phyloP scores from a whole-genome alignment of 1,140 invertebrate species.

The Helicoverpa armigera region DNA sequence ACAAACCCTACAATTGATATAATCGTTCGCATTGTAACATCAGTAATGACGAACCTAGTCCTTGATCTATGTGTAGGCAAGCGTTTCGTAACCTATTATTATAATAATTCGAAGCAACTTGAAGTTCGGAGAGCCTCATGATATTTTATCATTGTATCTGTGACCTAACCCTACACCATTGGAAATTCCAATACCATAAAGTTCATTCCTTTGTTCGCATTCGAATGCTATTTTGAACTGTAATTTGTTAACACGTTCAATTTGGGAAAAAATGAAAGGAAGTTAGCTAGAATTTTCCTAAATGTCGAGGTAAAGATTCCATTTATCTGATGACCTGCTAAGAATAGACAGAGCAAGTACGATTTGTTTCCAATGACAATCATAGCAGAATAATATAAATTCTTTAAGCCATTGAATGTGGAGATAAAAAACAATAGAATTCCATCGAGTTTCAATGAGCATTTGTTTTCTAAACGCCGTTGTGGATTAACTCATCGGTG shows the following conservation, averaged over 20 bases:
- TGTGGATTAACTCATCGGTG: background rate
- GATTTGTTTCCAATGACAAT: slow-evolving; percentile 3
- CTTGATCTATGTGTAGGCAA: slow-evolving; percentile 79
- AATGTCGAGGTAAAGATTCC: slow-evolving; percentile 27
- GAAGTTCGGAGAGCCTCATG: slow-evolving; percentile 61
- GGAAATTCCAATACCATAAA: slow-evolving; percentile 45
- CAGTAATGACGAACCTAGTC: slow-evolving; percentile 69
- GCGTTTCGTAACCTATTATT: slow-evolving; percentile 75
- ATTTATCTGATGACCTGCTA: slow-evolving; percentile 34
- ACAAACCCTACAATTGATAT: slow-evolving; percentile 55
- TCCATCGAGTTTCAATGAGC: slow-evolving; percentile 6
- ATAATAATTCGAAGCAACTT: slow-evolving; percentile 64
- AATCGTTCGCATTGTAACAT: slow-evolving; percentile 65
- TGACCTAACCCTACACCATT: slow-evolving; percentile 52
- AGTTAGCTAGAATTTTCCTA: slow-evolving; percentile 18
- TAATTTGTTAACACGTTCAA: slow-evolving; percentile 5
- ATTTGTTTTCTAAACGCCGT: slow-evolving; percentile 31
- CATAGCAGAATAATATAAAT: slow-evolving; percentile 24
- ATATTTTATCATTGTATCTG: slow-evolving; percentile 57
- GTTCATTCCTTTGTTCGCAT: slow-evolving; percentile 51
- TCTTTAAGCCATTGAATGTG: slow-evolving; percentile 5
- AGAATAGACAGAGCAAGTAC: slow-evolving; percentile 5
- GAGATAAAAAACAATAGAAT: slow-evolving; percentile 37
- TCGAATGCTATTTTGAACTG: slow-evolving; percentile 18
- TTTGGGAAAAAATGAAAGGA: slow-evolving; percentile 15